Evolutionary conservation across 2,888 invertebrate species (phyloP).

Genomic region (Rhabditoides inermis): DNA sequence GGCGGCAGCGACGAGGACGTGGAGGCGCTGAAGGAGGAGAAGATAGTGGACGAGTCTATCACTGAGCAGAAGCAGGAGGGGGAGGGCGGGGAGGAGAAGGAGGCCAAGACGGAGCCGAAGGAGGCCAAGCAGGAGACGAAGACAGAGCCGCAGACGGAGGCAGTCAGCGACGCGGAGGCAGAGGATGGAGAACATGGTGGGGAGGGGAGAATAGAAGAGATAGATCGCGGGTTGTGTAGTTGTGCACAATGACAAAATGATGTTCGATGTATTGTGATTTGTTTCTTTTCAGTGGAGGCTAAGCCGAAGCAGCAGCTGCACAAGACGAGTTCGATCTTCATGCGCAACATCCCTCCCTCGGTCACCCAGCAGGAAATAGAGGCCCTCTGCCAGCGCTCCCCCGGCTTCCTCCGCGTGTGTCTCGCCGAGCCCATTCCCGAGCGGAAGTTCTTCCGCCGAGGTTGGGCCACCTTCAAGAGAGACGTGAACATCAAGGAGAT

Average conservation of each 20-base stretch:
- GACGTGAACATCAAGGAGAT: constrained; percentile 98
- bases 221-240: no score
- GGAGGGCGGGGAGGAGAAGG: constrained; percentile 11
- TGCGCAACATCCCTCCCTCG: constrained; percentile 86
- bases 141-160: constrained; percentile 1
- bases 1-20: constrained; percentile 72
- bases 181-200: constrained; percentile 5
- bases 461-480: constrained; percentile 84
- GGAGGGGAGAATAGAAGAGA: no score
- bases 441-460: constrained; percentile 86
- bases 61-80: constrained; percentile 28
- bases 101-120: constrained; percentile 1
- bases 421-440: constrained; percentile 94
- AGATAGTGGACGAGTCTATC: constrained; percentile 38
- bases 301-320: constrained; percentile 58
- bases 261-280: background rate
- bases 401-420: constrained; percentile 86
- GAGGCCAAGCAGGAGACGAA: constrained; percentile 7
- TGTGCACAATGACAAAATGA: no score
- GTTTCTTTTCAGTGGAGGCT: constrained; percentile 9
- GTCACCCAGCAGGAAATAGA: constrained; percentile 95
- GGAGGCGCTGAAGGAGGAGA: constrained; percentile 64
- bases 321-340: constrained; percentile 90
- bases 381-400: constrained; percentile 79
- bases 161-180: constrained; percentile 5